phyloP scores from a whole-genome alignment of 1,140 invertebrate species.

The Meloidogyne hapla region DNA sequence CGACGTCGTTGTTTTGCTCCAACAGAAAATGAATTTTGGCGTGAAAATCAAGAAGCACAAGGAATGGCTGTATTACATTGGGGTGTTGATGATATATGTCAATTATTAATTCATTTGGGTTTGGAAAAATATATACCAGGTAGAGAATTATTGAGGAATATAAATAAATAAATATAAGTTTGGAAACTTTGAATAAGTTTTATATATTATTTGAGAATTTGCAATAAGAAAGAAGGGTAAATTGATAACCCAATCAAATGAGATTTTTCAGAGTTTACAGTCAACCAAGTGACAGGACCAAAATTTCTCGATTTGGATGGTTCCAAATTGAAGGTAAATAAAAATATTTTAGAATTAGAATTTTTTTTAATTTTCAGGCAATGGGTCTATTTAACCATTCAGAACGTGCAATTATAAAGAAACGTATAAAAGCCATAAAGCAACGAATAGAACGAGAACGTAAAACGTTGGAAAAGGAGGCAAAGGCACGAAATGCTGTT shows the following conservation, averaged over 20 bases:
- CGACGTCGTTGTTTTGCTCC: slow-evolving; percentile 46
- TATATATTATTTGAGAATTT: no score
- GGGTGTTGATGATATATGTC: slow-evolving; percentile 60
- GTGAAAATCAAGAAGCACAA: slow-evolving; percentile 57
- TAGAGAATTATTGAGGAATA: neutral
- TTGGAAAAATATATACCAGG: slow-evolving; percentile 62
- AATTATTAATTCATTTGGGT: slow-evolving; percentile 60
- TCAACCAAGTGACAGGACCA: slow-evolving; percentile 60
- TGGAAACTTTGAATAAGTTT: no score
- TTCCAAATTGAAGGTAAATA: slow-evolving; percentile 56
- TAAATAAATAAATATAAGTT: neutral
- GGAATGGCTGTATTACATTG: slow-evolving; percentile 58
- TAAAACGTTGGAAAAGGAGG: slow-evolving; percentile 60
- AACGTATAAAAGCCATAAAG: slow-evolving; percentile 61
- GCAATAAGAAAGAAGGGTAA: no score
- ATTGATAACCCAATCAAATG: no score
- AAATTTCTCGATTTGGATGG: slow-evolving; percentile 63
- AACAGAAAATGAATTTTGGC: slow-evolving; percentile 61
- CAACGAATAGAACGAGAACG: slow-evolving; percentile 58
- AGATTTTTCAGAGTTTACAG: slow-evolving; percentile 56
- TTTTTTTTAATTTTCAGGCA: slow-evolving; percentile 38
- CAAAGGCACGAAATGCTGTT: slow-evolving; percentile 37
- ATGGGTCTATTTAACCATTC: slow-evolving; percentile 63
- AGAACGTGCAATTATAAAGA: slow-evolving; percentile 62
- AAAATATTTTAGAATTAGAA: neutral